Percentiles rank a stretch among this genome's conserved stretches.
phyloP scores from a whole-genome alignment of 2,113 vertebrate genomes.

The Promerops cafer region DNA sequence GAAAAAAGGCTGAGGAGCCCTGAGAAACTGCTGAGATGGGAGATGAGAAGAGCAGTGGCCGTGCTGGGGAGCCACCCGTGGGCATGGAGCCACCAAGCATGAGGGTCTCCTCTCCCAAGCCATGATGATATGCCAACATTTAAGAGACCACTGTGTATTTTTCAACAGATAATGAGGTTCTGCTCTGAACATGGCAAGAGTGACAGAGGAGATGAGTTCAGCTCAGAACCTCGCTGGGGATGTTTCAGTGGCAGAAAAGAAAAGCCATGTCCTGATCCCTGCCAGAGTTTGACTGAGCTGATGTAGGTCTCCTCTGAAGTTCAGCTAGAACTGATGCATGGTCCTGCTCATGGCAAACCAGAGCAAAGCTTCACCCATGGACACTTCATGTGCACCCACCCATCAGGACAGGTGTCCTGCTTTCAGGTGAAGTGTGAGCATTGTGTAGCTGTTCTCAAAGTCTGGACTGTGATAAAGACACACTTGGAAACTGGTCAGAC shows the following conservation, averaged over 20 bases:
- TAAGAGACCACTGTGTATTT: not conserved
- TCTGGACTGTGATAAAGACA: not conserved
- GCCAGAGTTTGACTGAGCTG: not conserved
- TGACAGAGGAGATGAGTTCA: not conserved
- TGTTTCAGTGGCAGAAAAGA: not conserved
- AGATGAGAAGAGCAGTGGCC: not conserved
- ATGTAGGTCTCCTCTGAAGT: not conserved
- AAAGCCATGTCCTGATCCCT: not conserved
- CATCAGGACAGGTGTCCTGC: not conserved
- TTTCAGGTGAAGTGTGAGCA: not conserved
- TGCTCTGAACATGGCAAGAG: not conserved
- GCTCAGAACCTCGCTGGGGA: not conserved
- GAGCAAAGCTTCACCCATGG: not conserved
- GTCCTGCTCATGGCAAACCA: not conserved
- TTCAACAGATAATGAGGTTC: not conserved
- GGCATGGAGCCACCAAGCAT: not conserved
- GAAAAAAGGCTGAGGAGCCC: not conserved
- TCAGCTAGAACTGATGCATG: not conserved
- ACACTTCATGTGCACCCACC: not conserved
- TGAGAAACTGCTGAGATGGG: rapidly evolving
- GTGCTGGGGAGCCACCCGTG: rapidly evolving
- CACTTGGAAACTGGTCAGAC: not conserved
- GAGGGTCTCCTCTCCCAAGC: not conserved
- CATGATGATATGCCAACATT: not conserved
- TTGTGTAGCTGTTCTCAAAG: not conserved